Evolutionary conservation across 2,797 vertebrate species (phyloP), one percentile per base, ranked within the genome.

Genomic region (Leuciscus waleckii): DNA sequence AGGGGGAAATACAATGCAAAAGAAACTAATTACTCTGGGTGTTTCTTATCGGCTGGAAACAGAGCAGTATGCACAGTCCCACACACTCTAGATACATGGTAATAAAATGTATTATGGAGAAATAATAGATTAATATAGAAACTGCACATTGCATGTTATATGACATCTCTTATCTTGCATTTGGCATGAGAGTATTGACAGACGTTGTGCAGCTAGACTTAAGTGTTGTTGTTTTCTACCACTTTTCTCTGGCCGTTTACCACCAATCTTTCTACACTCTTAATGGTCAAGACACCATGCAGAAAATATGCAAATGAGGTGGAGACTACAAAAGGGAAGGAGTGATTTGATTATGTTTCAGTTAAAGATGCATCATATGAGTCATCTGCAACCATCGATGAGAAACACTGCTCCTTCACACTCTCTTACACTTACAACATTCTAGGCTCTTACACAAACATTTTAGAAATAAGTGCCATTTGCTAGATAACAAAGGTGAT

Each of bases 1-100:
- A 51, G 8, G 14, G 70, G 65, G 69, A 43, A 67, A 79, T 82
- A 67, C 70, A 80, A 67, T 70, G 68, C 14, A 82, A 80, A 78
- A 49, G 37, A 82, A 76, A 88, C 78, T 26, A 86, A 82, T 84
- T 76, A 82, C 41, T 49, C 79, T 69, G 46, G 37, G 81, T 49
- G 46, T 79, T 75, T 80, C 80, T 79, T 81, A 83, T 79, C 46
- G 13, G 13, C 41, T 65, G 10, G 56, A 74, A 67, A 83, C 70
- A 75, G 41, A 63, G 21, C 69, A 63, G 54, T 63, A 9, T 35
- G 23, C 56, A 71, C 23, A 37, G 4, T 49, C 58, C 11, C 26
- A 23, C 41, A 35, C 29, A 46, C 37, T 71, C 49, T 46, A 41
- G n/a, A 56, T 43, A 4, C 65, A 10, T 16, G 3, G 10, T 54